A percentile compares a stretch with the other conserved stretches of the same genome.
phyloP scores from a whole-genome alignment of 2,113 vertebrate species.

The Campylomormyrus tamandua region DNA sequence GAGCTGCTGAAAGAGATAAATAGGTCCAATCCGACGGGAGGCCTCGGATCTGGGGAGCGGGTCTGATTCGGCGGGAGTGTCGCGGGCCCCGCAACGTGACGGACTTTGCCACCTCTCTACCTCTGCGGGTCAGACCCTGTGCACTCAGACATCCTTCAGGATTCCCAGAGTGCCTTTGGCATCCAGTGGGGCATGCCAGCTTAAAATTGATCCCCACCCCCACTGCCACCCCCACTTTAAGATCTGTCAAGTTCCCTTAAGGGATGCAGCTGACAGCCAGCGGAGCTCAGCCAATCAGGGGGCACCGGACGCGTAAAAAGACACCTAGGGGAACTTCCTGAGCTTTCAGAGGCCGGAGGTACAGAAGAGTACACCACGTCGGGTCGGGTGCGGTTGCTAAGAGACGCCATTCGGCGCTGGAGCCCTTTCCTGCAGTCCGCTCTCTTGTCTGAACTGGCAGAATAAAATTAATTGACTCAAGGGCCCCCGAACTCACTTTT shows the following conservation, averaged over 20 bases:
- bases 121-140: slow-evolving; percentile 93
- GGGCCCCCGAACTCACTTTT: slow-evolving; percentile 46
- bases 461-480: slow-evolving; percentile 49
- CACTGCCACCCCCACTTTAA: slow-evolving; percentile 43
- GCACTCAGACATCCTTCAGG: slow-evolving; percentile 87
- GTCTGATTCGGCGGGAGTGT: slow-evolving; percentile 77
- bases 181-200: slow-evolving; percentile 91
- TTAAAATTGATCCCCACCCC: slow-evolving; percentile 88
- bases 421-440: slow-evolving; percentile 50
- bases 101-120: slow-evolving; percentile 99
- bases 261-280: slow-evolving; percentile 79
- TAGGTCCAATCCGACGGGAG: slow-evolving; percentile 80
- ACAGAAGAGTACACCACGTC: slow-evolving; percentile 47
- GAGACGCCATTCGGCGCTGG: slow-evolving; percentile 56
- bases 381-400: slow-evolving; percentile 62
- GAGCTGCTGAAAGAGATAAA: slow-evolving; percentile 88
- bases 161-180: slow-evolving; percentile 91
- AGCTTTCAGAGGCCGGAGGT: slow-evolving; percentile 48
- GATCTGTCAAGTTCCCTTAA: slow-evolving; percentile 90
- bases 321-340: slow-evolving; percentile 69
- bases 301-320: slow-evolving; percentile 66
- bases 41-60: slow-evolving; percentile 77
- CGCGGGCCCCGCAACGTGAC: slow-evolving; percentile 81
- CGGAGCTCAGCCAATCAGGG: slow-evolving; percentile 70
- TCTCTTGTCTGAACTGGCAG: slow-evolving; percentile 40